These are phyloP conservation scores for Drosophila arawakana DNA, from an alignment of 1,140 invertebrate species.

Conservation along the genomic window DNA sequence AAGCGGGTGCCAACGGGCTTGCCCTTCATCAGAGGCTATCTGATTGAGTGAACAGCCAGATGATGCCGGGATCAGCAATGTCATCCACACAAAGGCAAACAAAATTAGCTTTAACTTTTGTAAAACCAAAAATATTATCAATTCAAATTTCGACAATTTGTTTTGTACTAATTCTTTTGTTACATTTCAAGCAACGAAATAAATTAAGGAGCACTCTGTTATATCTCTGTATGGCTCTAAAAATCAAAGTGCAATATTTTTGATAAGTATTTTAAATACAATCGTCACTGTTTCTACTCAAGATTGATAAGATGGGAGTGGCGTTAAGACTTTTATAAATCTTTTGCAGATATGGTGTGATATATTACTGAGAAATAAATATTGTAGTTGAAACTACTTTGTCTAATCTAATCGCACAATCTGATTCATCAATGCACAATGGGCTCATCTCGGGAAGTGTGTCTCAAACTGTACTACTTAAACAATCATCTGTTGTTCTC, in stretches of 20 bases:
- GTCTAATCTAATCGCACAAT: constrained; percentile 18
- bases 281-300: neutral
- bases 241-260: neutral
- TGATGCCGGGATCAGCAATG: constrained; percentile 26
- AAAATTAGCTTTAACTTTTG: constrained; percentile 50
- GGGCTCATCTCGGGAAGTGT: neutral
- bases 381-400: neutral
- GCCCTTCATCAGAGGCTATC: constrained; percentile 95
- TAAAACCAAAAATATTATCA: constrained; percentile 35
- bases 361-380: constrained; percentile 20
- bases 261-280: neutral
- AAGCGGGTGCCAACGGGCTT: constrained; percentile 94
- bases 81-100: constrained; percentile 60
- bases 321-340: constrained; percentile 2
- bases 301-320: neutral
- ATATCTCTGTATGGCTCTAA: neutral
- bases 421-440: neutral
- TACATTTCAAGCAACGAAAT: constrained; percentile 18
- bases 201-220: constrained; percentile 1
- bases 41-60: constrained; percentile 52
- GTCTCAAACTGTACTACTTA: constrained; percentile 13
- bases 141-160: constrained; percentile 1
- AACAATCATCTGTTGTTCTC: constrained; percentile 1
- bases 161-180: constrained; percentile 13
- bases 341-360: constrained; percentile 1